Conservation (phyloP, 1,140 invertebrate genomes). For the Euwallacea fornicatus region DNA sequence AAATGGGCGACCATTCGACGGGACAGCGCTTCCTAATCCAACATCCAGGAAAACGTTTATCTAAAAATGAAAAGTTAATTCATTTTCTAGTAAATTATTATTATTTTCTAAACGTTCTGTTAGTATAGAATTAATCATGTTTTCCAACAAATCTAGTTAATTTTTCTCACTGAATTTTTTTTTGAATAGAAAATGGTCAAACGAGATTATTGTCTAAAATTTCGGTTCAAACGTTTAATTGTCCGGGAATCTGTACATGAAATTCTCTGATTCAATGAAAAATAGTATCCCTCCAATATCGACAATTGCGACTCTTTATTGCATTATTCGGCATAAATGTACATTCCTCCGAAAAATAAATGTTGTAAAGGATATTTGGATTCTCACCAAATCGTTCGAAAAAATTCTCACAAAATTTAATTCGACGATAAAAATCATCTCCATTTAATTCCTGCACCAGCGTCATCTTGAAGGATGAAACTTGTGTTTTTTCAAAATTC, state of each 20-base stretch:
- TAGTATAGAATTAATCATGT: not conserved
- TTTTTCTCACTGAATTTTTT: not conserved
- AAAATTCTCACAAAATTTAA: constrained; percentile 25
- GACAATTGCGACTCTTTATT: constrained; percentile 18
- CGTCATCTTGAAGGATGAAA: constrained; percentile 2
- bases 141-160: not conserved
- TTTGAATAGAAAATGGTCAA: constrained; percentile 10
- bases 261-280: constrained; percentile 1
- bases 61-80: not conserved
- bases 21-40: no score
- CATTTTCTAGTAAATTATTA: not conserved
- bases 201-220: not conserved
- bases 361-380: constrained; percentile 9
- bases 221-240: constrained; percentile 9
- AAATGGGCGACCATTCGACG: no score
- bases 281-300: constrained; percentile 9
- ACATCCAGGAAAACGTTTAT: no score
- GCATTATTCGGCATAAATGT: constrained; percentile 11
- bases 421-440: constrained; percentile 25
- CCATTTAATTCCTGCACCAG: constrained; percentile 26
- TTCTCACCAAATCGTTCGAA: not conserved
- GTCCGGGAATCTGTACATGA: constrained; percentile 7
- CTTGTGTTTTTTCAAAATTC: constrained; percentile 5
- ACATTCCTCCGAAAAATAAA: constrained; percentile 24
- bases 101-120: not conserved